Conservation (phyloP, 2,888 invertebrate genomes). For the Abrostola triplasia region DNA sequence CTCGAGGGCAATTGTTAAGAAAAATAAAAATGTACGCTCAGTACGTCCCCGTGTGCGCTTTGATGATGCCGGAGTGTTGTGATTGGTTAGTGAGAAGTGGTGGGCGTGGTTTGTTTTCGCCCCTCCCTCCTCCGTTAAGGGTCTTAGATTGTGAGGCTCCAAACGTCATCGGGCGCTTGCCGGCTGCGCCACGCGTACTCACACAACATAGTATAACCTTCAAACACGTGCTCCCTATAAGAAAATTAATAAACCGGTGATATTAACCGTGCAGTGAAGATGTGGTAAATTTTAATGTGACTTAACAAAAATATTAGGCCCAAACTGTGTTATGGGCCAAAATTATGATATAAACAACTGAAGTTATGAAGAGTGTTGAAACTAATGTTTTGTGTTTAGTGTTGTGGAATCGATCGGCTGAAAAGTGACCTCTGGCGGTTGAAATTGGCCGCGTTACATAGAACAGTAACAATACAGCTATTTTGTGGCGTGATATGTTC, state of each 20-base stretch:
- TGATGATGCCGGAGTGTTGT: slow-evolving; percentile 68
- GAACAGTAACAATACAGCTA: slow-evolving; percentile 57
- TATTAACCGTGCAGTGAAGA: slow-evolving; percentile 49
- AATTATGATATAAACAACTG: slow-evolving; percentile 54
- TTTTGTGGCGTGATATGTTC: slow-evolving; percentile 57
- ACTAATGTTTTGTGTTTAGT: slow-evolving; percentile 59
- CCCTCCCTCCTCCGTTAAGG: slow-evolving; percentile 82
- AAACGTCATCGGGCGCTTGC: slow-evolving; percentile 86
- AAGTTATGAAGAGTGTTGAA: slow-evolving; percentile 61
- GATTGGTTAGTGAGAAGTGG: slow-evolving; percentile 71
- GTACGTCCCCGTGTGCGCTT: slow-evolving; percentile 84
- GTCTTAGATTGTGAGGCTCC: slow-evolving; percentile 73
- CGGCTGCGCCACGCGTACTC: slow-evolving; percentile 82
- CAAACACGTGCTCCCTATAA: slow-evolving; percentile 70
- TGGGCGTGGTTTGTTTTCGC: slow-evolving; percentile 75
- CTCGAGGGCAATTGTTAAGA: slow-evolving; percentile 60
- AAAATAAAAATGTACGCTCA: slow-evolving; percentile 83
- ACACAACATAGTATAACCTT: slow-evolving; percentile 62
- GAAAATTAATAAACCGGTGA: slow-evolving; percentile 48
- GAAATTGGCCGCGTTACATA: slow-evolving; percentile 59
- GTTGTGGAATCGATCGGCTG: slow-evolving; percentile 71
- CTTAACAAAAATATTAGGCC: slow-evolving; percentile 32
- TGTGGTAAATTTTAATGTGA: slow-evolving; percentile 54
- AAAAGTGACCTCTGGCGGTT: slow-evolving; percentile 76
- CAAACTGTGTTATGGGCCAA: slow-evolving; percentile 47